A percentile compares a stretch with the other conserved stretches of the same genome.
These are phyloP conservation scores for Drosophila anomalata DNA, from an alignment of 2,888 invertebrate species.

Conservation along the genomic window DNA sequence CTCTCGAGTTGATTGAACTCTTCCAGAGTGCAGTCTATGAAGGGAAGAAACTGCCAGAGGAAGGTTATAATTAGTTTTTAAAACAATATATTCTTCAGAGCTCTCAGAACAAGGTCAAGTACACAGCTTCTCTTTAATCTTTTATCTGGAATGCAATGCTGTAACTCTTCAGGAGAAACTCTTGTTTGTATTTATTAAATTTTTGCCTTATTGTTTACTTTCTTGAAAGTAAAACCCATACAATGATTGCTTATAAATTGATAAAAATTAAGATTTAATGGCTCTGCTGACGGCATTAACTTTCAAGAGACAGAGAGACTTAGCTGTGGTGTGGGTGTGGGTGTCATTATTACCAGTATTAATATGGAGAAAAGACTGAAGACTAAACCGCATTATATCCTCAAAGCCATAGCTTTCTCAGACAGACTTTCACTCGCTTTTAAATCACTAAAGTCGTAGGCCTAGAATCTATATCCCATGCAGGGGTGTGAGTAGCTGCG, in stretches of 20 bases:
- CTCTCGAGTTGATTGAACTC: slow-evolving; percentile 65
- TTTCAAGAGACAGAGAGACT: slow-evolving; percentile 51
- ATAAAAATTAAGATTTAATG: slow-evolving; percentile 51
- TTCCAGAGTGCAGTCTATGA: slow-evolving; percentile 5
- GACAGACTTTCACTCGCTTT: slow-evolving; percentile 64
- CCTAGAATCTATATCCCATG: slow-evolving; percentile 38
- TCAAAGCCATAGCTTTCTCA: slow-evolving; percentile 68
- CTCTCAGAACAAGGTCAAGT: neutral
- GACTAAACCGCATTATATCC: slow-evolving; percentile 67
- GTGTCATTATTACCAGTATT: slow-evolving; percentile 36
- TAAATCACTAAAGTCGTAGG: slow-evolving; percentile 44
- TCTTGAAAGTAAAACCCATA: slow-evolving; percentile 8
- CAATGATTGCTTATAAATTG: slow-evolving; percentile 16
- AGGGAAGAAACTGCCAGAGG: neutral
- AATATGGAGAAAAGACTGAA: slow-evolving; percentile 8
- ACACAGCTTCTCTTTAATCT: neutral
- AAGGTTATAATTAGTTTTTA: neutral
- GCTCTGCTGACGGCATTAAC: slow-evolving; percentile 45
- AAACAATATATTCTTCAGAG: neutral
- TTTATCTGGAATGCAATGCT: neutral
- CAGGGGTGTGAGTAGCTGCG: neutral
- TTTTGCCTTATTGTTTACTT: neutral
- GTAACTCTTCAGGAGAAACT: neutral
- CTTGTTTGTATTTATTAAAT: neutral
- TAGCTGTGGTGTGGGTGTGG: slow-evolving; percentile 40